Percentiles rank a stretch among this genome's conserved stretches.
Conservation (phyloP, 2,113 vertebrate species). For the Sphaerodactylus townsendi region DNA sequence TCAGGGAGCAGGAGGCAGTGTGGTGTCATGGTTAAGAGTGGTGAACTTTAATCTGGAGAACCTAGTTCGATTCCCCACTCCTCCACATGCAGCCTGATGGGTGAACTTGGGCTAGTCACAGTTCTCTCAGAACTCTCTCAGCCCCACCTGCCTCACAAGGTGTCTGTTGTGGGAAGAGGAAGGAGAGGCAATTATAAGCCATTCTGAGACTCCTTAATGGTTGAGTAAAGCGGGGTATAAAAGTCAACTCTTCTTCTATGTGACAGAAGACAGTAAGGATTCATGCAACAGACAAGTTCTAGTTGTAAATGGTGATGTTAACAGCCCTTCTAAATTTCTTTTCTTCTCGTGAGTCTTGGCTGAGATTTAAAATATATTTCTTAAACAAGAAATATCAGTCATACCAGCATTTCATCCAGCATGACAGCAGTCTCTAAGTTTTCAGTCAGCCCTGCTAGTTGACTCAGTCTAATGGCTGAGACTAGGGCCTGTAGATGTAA, state of each 20-base stretch:
- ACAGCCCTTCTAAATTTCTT: background rate
- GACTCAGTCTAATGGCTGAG: background rate
- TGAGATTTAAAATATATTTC: background rate
- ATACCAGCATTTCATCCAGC: background rate
- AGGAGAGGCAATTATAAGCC: no score
- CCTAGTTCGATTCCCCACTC: no score
- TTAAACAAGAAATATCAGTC: background rate
- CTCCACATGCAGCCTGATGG: no score
- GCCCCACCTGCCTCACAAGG: no score
- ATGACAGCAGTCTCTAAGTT: background rate
- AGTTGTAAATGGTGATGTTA: background rate
- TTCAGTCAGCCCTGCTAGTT: background rate
- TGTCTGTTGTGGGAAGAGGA: no score
- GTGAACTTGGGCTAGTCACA: no score
- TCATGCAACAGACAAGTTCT: background rate
- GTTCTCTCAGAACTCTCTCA: no score
- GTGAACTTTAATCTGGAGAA: no score
- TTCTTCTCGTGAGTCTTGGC: background rate
- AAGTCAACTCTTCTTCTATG: background rate
- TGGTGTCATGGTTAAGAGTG: no score
- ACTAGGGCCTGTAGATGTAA: background rate
- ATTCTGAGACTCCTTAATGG: no score
- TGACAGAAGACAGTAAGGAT: background rate
- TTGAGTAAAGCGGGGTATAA: no score
- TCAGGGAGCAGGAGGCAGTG: background rate